These are phyloP conservation scores for Sylvietta virens DNA, from an alignment of 2,113 vertebrate genomes.

Conservation along the genomic window DNA sequence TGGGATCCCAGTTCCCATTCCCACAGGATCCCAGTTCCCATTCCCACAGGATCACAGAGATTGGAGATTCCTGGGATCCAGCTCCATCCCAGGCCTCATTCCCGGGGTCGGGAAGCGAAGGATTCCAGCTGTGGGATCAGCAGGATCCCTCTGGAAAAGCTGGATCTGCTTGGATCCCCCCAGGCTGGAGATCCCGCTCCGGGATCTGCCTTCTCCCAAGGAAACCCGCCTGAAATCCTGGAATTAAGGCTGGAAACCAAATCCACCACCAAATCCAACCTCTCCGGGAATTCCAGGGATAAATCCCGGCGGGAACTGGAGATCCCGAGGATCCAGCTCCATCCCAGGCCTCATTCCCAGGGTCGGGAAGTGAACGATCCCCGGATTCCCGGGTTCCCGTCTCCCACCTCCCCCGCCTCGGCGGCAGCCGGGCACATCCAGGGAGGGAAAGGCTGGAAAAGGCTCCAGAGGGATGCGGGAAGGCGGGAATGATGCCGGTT, in stretches of 20 bases:
- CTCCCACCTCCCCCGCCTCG: no score
- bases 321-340: neutral
- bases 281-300: neutral
- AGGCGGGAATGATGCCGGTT: neutral
- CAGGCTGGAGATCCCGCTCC: neutral
- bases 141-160: neutral
- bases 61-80: no score
- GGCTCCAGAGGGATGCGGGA: neutral
- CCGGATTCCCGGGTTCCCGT: neutral
- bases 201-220: neutral
- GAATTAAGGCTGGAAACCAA: neutral
- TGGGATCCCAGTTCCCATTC: neutral
- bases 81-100: no score
- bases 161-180: neutral
- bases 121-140: no score
- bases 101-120: no score
- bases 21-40: neutral
- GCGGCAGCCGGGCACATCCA: neutral
- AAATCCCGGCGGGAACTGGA: neutral
- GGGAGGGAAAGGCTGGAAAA: neutral
- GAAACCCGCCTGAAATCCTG: neutral
- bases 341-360: neutral
- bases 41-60: no score
- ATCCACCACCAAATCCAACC: neutral
- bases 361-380: no score